phyloP scores from a whole-genome alignment of 1,140 invertebrate species.

The Cherax quadricarinatus region DNA sequence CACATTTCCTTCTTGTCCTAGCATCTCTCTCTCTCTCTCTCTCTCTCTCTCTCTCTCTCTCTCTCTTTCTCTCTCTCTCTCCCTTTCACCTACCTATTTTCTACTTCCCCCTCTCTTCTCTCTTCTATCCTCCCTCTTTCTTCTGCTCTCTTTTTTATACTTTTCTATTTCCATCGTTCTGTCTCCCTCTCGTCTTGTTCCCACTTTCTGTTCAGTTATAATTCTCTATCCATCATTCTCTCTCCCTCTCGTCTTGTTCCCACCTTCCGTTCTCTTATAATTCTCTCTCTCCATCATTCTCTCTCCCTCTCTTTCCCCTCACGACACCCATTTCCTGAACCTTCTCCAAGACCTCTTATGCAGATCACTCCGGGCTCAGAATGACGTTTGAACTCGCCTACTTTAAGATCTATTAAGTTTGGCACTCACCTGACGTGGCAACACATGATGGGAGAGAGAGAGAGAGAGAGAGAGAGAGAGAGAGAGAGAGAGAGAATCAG shows the following conservation, averaged over 20 bases:
- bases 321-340: too few species aligned
- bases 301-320: too few species aligned
- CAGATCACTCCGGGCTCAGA: too few species aligned
- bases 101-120: not conserved
- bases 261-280: not conserved
- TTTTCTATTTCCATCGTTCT: not conserved
- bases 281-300: not conserved
- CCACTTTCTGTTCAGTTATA: not conserved
- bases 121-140: not conserved
- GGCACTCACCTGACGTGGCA: too few species aligned
- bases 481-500: too few species aligned
- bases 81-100: not conserved
- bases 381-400: too few species aligned
- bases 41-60: not conserved
- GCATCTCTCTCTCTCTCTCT: not conserved
- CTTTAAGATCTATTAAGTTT: too few species aligned
- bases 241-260: not conserved
- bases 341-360: too few species aligned
- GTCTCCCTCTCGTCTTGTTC: not conserved
- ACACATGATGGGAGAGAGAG: too few species aligned
- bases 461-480: too few species aligned
- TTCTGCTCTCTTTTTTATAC: not conserved
- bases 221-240: not conserved
- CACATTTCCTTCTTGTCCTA: too few species aligned
- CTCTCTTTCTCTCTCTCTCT: not conserved